phyloP scores from a whole-genome alignment of 1,140 invertebrate genomes.

The Panagrolaimus sp. region DNA sequence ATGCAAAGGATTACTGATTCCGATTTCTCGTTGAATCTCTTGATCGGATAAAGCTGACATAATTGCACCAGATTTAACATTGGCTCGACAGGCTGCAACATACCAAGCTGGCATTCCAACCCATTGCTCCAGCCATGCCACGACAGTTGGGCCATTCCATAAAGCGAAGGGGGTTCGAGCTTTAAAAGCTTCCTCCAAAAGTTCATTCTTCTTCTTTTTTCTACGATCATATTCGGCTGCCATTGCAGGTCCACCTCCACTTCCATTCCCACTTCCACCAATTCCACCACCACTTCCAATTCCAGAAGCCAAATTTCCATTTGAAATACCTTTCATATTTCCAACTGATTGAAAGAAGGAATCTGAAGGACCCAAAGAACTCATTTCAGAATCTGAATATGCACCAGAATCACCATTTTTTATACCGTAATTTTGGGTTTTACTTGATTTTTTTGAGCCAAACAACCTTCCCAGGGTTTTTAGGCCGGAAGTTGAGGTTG shows the following conservation, averaged over 20 bases:
- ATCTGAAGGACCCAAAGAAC: conserved; percentile 29
- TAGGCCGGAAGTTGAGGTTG: conserved; percentile 46
- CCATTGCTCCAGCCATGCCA: conserved; percentile 98
- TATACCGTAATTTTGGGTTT: conserved; percentile 48
- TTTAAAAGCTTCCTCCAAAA: conserved; percentile 90
- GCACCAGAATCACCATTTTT: conserved; percentile 34
- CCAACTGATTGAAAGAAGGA: conserved; percentile 6
- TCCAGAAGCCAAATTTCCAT: neutral
- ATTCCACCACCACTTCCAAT: too few relatives aligned
- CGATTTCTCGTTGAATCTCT: conserved; percentile 98
- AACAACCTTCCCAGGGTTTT: conserved; percentile 77
- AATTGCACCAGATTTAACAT: conserved; percentile 98
- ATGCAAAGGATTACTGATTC: conserved; percentile 95
- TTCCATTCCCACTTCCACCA: too few relatives aligned
- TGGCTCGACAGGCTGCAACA: conserved; percentile 94
- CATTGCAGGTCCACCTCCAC: neutral
- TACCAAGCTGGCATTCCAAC: conserved; percentile 99
- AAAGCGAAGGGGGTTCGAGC: conserved; percentile 95
- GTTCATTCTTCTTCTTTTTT: conserved; percentile 93
- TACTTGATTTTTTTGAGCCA: conserved; percentile 84
- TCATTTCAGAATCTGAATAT: conserved; percentile 53
- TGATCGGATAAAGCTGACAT: conserved; percentile 98
- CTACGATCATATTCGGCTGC: conserved; percentile 80
- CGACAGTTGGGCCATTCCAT: conserved; percentile 99
- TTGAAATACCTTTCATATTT: conserved; percentile 22